phyloP scores from a whole-genome alignment of 2,888 invertebrate genomes.

The Parnassius mnemosyne region DNA sequence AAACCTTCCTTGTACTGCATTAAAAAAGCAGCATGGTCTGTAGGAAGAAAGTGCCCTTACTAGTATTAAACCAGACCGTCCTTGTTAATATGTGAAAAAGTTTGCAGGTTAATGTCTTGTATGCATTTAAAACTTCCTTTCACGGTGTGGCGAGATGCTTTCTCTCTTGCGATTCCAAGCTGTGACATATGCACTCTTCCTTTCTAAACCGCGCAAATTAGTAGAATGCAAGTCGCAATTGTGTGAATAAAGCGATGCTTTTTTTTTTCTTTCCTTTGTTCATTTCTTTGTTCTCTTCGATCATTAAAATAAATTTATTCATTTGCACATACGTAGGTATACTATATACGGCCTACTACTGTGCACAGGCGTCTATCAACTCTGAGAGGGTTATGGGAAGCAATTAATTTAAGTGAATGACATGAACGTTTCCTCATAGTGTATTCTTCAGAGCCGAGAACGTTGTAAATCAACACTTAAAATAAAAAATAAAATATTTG shows the following conservation, averaged over 20 bases:
- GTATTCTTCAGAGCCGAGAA: too few relatives aligned
- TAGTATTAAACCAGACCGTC: conserved; percentile 57
- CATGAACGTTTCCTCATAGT: too few relatives aligned
- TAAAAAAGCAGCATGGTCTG: conserved; percentile 56
- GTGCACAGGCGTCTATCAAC: too few relatives aligned
- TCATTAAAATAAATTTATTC: too few relatives aligned
- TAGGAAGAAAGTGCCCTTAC: conserved; percentile 66
- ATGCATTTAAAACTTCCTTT: conserved; percentile 73
- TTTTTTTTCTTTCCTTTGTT: not conserved
- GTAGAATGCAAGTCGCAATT: conserved; percentile 32
- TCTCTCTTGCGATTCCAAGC: conserved; percentile 69
- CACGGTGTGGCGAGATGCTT: conserved; percentile 69
- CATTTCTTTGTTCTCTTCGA: too few relatives aligned
- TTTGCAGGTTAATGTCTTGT: conserved; percentile 54
- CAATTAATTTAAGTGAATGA: too few relatives aligned
- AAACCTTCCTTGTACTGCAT: conserved; percentile 28
- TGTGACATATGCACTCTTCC: conserved; percentile 76
- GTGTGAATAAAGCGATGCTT: conserved; percentile 9
- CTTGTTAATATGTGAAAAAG: conserved; percentile 55
- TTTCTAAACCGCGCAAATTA: conserved; percentile 62
- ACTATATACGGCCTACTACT: too few relatives aligned
- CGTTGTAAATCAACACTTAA: too few relatives aligned
- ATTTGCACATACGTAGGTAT: too few relatives aligned
- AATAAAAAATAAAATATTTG: too few relatives aligned
- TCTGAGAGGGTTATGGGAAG: too few relatives aligned